Conservation (phyloP, 2,888 invertebrate genomes). For the Synergus gifuensis region DNA sequence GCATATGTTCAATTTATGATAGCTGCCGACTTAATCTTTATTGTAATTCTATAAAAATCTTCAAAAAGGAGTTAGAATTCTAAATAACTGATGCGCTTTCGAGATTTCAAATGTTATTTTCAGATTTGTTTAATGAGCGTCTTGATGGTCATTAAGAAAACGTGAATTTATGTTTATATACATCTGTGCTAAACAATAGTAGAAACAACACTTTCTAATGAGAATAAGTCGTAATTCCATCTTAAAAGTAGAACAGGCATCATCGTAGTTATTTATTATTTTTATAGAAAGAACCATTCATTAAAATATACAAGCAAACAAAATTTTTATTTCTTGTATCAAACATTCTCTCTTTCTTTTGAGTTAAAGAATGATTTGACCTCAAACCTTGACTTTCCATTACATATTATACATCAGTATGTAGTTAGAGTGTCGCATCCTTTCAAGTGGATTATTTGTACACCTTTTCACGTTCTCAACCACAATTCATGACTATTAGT, state of each 20-base stretch:
- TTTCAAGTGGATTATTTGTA: slow-evolving; percentile 27
- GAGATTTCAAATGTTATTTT: neutral
- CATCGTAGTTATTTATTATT: neutral
- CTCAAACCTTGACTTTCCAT: slow-evolving; percentile 32
- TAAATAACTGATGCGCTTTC: neutral
- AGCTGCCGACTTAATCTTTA: neutral
- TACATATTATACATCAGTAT: neutral
- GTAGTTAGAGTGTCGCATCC: neutral
- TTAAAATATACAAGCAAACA: neutral
- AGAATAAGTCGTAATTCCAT: neutral
- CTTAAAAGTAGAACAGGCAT: neutral
- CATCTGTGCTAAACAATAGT: neutral
- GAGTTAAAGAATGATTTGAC: slow-evolving; percentile 17
- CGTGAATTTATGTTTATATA: neutral
- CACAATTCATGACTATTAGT: slow-evolving; percentile 18
- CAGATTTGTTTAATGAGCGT: neutral
- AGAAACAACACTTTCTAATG: neutral
- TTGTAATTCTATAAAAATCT: neutral
- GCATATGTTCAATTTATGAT: neutral
- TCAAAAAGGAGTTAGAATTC: neutral
- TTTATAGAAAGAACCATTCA: too few relatives aligned
- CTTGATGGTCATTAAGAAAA: neutral
- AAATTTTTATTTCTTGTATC: neutral
- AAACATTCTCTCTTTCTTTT: too few relatives aligned
- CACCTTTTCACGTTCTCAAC: slow-evolving; percentile 25